A percentile compares a stretch with the other conserved stretches of the same genome.
Conservation (phyloP, 1,140 invertebrate genomes). For the Drosophila repleta region DNA sequence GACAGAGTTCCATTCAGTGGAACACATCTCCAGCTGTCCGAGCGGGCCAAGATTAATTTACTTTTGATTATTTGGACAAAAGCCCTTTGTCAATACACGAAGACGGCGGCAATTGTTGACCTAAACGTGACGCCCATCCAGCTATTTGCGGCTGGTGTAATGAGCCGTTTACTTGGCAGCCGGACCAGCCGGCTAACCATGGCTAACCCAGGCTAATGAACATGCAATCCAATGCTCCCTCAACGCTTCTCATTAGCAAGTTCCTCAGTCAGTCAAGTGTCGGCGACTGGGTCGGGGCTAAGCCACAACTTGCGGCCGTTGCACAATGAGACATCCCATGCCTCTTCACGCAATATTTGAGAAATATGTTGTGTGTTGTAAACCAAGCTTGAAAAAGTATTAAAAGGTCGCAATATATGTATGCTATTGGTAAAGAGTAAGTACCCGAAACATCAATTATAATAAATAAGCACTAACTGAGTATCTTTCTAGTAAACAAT, state of each 20-base stretch:
- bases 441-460: too few species aligned
- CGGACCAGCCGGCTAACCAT: neutral
- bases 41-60: constrained; percentile 58
- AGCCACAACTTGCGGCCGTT: constrained; percentile 34
- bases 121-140: constrained; percentile 52
- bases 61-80: constrained; percentile 60
- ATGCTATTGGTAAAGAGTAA: too few species aligned
- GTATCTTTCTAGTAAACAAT: too few species aligned
- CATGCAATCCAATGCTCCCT: constrained; percentile 28
- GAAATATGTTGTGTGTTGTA: neutral
- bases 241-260: constrained; percentile 42
- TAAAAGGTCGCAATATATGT: neutral
- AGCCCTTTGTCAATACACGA: constrained; percentile 52
- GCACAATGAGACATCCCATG: constrained; percentile 18
- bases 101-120: constrained; percentile 32
- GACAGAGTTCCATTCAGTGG: constrained; percentile 5
- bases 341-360: neutral
- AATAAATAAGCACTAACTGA: too few species aligned
- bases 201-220: constrained; percentile 48
- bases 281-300: constrained; percentile 3
- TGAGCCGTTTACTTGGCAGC: constrained; percentile 60
- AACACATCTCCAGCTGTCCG: constrained; percentile 7
- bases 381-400: neutral
- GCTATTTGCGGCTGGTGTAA: constrained; percentile 63
- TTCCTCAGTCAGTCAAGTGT: constrained; percentile 1